Evolutionary conservation across 2,888 invertebrate genomes (phyloP).

Genomic region (Patella depressa): DNA sequence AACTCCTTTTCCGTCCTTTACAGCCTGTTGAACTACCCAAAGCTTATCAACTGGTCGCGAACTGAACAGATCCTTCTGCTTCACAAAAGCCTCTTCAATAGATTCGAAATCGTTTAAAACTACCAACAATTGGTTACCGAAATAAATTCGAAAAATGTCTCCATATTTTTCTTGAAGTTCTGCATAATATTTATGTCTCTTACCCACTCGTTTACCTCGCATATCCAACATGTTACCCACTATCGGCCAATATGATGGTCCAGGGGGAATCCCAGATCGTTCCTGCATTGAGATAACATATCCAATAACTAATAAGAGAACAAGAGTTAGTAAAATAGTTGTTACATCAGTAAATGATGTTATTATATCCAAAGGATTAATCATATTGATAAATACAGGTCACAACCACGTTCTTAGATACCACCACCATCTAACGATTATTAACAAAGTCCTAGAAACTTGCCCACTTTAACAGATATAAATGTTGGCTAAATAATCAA

Average conservation of each 20-base stretch:
- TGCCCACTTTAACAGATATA: no score
- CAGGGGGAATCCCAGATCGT: not conserved
- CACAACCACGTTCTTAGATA: no score
- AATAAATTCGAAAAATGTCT: not conserved
- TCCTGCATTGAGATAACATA: not conserved
- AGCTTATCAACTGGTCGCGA: not conserved
- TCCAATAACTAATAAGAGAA: not conserved
- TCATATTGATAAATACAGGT: no score
- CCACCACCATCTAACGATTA: no score
- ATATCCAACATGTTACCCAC: not conserved
- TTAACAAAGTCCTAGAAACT: no score
- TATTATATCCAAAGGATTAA: no score
- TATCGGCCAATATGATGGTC: not conserved
- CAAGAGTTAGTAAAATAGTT: not conserved
- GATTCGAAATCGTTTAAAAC: not conserved
- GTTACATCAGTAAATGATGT: not conserved
- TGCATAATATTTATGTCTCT: not conserved
- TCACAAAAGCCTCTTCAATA: not conserved
- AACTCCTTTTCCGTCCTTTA: slow-evolving; percentile 35
- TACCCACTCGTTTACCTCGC: not conserved
- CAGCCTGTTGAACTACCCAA: not conserved
- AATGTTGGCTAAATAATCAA: no score
- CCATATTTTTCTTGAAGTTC: slow-evolving; percentile 7
- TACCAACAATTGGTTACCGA: not conserved
- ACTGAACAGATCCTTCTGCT: not conserved